phyloP scores from a whole-genome alignment of 2,888 invertebrate species.

The Bhutanitis thaidina region DNA sequence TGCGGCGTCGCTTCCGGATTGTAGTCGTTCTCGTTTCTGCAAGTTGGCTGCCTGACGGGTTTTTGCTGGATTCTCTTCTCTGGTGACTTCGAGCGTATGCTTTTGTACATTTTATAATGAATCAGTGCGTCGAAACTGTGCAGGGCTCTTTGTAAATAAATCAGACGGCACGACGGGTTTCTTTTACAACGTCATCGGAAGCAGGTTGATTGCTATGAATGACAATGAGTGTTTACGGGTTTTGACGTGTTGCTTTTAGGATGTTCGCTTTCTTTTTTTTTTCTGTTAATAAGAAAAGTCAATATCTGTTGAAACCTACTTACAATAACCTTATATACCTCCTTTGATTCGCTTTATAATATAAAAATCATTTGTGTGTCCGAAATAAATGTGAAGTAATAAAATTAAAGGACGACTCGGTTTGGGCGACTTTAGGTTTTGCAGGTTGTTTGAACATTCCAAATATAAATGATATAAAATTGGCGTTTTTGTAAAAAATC shows the following conservation, averaged over 20 bases:
- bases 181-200: slow-evolving; percentile 33
- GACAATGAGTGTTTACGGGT: slow-evolving; percentile 28
- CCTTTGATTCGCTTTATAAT: no score
- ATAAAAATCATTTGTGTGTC: no score
- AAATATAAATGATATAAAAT: no score
- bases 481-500: no score
- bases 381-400: no score
- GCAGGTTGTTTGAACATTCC: no score
- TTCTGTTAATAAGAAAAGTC: slow-evolving; percentile 1
- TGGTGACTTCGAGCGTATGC: slow-evolving; percentile 44
- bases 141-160: slow-evolving; percentile 33
- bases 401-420: no score
- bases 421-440: no score
- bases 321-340: neutral
- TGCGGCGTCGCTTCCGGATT: slow-evolving; percentile 58
- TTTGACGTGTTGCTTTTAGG: slow-evolving; percentile 29
- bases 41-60: slow-evolving; percentile 34
- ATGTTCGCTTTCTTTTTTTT: slow-evolving; percentile 20
- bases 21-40: slow-evolving; percentile 44
- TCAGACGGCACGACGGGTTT: slow-evolving; percentile 31
- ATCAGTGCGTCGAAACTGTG: slow-evolving; percentile 30
- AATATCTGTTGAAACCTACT: neutral
- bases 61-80: slow-evolving; percentile 33
- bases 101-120: slow-evolving; percentile 36
- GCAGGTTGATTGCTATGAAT: slow-evolving; percentile 37